Percentiles rank a stretch among this genome's conserved stretches.
These are phyloP conservation scores for Fukomys damarensis DNA, from an alignment of 2,113 vertebrate species.

Conservation along the genomic window DNA sequence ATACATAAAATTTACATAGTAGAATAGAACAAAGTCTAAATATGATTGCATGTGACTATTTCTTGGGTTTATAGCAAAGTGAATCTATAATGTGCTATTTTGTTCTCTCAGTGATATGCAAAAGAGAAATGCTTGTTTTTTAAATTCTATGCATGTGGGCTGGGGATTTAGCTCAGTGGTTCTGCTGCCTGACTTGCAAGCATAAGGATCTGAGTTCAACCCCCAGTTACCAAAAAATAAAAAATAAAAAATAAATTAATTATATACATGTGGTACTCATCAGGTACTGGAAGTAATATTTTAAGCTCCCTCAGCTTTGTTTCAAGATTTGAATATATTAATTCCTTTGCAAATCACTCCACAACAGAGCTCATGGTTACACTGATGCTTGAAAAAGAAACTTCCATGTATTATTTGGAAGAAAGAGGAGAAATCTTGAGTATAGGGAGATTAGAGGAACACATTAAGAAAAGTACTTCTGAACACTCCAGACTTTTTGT, in stretches of 20 bases:
- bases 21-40: not conserved
- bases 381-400: not conserved
- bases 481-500: no score
- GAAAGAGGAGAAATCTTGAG: not conserved
- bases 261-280: not conserved
- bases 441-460: not conserved
- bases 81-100: not conserved
- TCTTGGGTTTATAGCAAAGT: not conserved
- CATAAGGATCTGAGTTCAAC: no score
- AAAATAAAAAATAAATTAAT: no score
- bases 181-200: no score
- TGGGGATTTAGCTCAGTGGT: no score
- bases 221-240: no score
- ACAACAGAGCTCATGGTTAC: constrained; percentile 30
- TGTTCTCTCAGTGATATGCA: not conserved
- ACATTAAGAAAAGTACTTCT: not conserved
- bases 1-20: not conserved
- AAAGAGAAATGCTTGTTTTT: constrained; percentile 13
- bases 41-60: fast-evolving
- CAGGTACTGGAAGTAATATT: constrained; percentile 47
- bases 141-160: not conserved
- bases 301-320: constrained; percentile 63
- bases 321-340: constrained; percentile 49
- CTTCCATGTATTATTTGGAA: not conserved
- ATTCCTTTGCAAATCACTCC: constrained; percentile 60